These are phyloP conservation scores for Deilephila porcellus DNA, from an alignment of 2,888 invertebrate genomes.

Conservation along the genomic window DNA sequence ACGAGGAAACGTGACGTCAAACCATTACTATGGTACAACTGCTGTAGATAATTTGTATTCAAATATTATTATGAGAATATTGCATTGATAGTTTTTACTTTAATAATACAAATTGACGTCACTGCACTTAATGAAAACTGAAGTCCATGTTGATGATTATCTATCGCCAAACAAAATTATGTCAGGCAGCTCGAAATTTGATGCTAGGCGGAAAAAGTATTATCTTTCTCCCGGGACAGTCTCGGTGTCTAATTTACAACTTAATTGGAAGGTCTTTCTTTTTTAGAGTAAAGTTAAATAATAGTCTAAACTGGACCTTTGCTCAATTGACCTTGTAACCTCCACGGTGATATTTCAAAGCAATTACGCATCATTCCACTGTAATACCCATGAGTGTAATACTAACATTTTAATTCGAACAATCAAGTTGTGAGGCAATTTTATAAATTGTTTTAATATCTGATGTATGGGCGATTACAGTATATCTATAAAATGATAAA, in stretches of 20 bases:
- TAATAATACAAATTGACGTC: too few relatives aligned
- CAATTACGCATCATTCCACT: background rate
- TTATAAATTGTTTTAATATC: constrained; percentile 12
- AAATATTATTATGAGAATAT: constrained; percentile 5
- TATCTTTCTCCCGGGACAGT: too few relatives aligned
- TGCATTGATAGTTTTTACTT: background rate
- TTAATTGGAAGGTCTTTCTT: too few relatives aligned
- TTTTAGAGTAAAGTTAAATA: background rate
- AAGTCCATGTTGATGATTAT: too few relatives aligned
- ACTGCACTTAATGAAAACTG: too few relatives aligned
- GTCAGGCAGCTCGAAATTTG: too few relatives aligned
- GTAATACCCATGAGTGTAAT: background rate
- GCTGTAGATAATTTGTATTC: constrained; percentile 1
- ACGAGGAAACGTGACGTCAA: constrained; percentile 12
- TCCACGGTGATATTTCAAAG: background rate
- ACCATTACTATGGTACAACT: background rate
- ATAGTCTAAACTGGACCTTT: background rate
- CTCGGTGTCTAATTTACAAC: too few relatives aligned
- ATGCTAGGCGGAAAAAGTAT: too few relatives aligned
- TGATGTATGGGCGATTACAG: background rate
- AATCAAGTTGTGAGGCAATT: constrained; percentile 8
- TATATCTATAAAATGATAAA: too few relatives aligned
- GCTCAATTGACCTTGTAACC: background rate
- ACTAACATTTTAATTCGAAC: constrained; percentile 12
- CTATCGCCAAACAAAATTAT: too few relatives aligned